Evolutionary conservation across 2,888 invertebrate genomes (phyloP).

Genomic region (Machimus rusticus): DNA sequence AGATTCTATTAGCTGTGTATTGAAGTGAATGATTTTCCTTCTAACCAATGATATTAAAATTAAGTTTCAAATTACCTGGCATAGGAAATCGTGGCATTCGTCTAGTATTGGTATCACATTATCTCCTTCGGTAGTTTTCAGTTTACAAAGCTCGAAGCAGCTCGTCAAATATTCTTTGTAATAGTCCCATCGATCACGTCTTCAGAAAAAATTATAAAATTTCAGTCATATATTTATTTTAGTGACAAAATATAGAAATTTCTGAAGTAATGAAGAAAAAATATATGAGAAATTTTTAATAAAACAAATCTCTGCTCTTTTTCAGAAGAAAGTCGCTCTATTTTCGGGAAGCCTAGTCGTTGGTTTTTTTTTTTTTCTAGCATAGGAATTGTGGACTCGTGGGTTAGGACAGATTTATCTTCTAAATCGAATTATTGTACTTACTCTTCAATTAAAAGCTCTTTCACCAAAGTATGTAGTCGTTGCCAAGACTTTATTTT

Average conservation of each 20-base stretch:
- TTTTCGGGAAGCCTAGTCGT: no score
- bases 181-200: constrained; percentile 77
- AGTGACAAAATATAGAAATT: no score
- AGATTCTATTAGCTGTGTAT: constrained; percentile 64
- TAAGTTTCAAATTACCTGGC: constrained; percentile 51
- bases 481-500: constrained; percentile 78
- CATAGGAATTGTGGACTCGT: no score
- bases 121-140: constrained; percentile 45
- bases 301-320: no score
- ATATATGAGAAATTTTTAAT: no score
- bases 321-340: no score
- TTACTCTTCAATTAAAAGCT: constrained; percentile 77
- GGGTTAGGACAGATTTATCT: neutral
- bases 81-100: constrained; percentile 59
- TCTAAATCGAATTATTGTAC: neutral
- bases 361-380: no score
- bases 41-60: neutral
- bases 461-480: constrained; percentile 77
- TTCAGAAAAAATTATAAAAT: constrained; percentile 53
- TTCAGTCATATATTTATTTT: neutral
- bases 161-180: constrained; percentile 77
- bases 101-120: constrained; percentile 51
- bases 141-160: constrained; percentile 70
- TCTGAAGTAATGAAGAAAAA: no score
- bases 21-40: neutral